Percentiles rank a stretch among this genome's conserved stretches.
phyloP scores from a whole-genome alignment of 2,113 vertebrate species.

The Oryzias celebensis region DNA sequence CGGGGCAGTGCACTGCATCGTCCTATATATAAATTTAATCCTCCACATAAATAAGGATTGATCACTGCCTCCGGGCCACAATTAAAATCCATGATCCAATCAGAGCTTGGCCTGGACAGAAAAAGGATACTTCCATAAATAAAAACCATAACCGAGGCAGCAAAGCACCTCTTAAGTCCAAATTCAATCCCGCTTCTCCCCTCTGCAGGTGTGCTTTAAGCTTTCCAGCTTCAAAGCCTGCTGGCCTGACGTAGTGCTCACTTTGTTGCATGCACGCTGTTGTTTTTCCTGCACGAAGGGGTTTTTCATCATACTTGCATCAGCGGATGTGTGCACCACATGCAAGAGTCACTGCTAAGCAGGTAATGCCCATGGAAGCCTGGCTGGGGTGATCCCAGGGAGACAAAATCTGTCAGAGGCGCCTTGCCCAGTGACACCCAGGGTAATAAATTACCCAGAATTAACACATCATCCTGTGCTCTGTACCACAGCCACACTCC shows the following conservation, averaged over 20 bases:
- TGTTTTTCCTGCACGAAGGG: slow-evolving; percentile 60
- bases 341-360: slow-evolving; percentile 49
- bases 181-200: slow-evolving; percentile 71
- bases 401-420: slow-evolving; percentile 66
- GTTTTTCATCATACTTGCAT: slow-evolving; percentile 75
- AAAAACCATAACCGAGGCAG: slow-evolving; percentile 76
- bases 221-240: slow-evolving; percentile 54
- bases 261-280: slow-evolving; percentile 42
- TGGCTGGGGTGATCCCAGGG: slow-evolving; percentile 54
- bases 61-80: slow-evolving; percentile 76
- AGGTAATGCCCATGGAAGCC: slow-evolving; percentile 52
- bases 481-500: slow-evolving; percentile 49
- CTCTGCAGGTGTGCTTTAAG: slow-evolving; percentile 79
- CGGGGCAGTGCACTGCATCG: slow-evolving; percentile 69
- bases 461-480: slow-evolving; percentile 73
- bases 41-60: slow-evolving; percentile 78
- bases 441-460: slow-evolving; percentile 77
- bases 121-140: slow-evolving; percentile 78
- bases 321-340: slow-evolving; percentile 51
- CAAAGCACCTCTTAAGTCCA: slow-evolving; percentile 63
- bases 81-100: slow-evolving; percentile 77
- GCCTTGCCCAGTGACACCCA: slow-evolving; percentile 50
- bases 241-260: slow-evolving; percentile 49
- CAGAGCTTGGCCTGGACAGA: slow-evolving; percentile 63
- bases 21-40: slow-evolving; percentile 77